Base-by-base conservation (phyloP, 2,888 invertebrate species). In the Nineta flava region DNA sequence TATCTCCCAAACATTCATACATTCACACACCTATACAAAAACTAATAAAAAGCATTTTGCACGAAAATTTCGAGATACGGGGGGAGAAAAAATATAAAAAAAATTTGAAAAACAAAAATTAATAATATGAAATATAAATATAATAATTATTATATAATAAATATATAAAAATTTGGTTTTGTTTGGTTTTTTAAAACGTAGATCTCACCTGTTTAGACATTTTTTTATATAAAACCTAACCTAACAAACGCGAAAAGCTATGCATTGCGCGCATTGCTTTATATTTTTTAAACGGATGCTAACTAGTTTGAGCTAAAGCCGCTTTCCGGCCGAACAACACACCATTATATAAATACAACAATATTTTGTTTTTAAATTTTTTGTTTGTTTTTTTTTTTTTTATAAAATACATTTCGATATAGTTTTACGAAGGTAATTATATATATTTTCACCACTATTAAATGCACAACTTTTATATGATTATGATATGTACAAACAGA, bases 191-290 rank as follows among this genome's bases (percentile, higher is more conserved):
- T 26, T 26, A 51, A 50, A 53, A 53, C 51, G 53, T 47, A 53
- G 58, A 62, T 68, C 67, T 68, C 68, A 68, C 68, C 68, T 68
- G 68, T 59, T 57, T 48, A 35, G 34, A 47, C 17, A 41, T 50
- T 21, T 41, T 50, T 56, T 50, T 49, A 55, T 52, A 53, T 57
- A 54, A 57, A 61, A 59, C 63, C 63, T 64, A 63, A 65, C 65
- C 62, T 56, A 60, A 53, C 53, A 61, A 61, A 60, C 67, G 65
- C 67, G 67, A 62, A 56, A 62, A 65, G 66, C 64, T 56, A 59
- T 68, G 68, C 68, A 67, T 67, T 68, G 66, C 67, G 67, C 67
- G 66, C 67, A 66, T 58, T 62, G 66, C 66, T 64, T 62, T 61
- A 53, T 59, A 55, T 55, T 52, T 35, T 26, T 44, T 44, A 44